These are phyloP conservation scores for Drosophila baimaii DNA, from an alignment of 1,140 invertebrate species.

Conservation along the genomic window DNA sequence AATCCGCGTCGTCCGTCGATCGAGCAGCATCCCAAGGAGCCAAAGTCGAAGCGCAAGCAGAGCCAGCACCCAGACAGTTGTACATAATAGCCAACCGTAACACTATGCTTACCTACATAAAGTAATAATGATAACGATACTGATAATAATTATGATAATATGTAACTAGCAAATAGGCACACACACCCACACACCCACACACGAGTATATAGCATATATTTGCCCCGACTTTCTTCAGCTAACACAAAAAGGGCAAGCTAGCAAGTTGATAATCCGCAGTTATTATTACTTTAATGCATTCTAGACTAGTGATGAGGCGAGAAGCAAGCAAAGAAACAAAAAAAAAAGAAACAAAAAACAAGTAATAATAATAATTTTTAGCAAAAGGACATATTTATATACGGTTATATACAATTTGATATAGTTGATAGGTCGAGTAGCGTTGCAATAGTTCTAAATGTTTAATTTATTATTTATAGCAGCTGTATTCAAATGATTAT, in stretches of 20 bases:
- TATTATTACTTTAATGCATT: slow-evolving; percentile 80
- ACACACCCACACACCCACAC: slow-evolving; percentile 1
- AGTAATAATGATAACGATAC: slow-evolving; percentile 59
- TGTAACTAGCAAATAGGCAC: slow-evolving; percentile 74
- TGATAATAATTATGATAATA: slow-evolving; percentile 71
- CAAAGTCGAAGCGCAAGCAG: slow-evolving; percentile 88
- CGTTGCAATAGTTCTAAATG: slow-evolving; percentile 80
- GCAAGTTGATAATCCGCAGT: slow-evolving; percentile 79
- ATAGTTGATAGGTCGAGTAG: slow-evolving; percentile 79
- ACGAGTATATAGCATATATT: slow-evolving; percentile 59
- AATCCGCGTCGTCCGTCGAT: slow-evolving; percentile 89
- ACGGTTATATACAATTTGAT: slow-evolving; percentile 73
- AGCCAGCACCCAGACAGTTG: slow-evolving; percentile 89
- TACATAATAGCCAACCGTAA: slow-evolving; percentile 78
- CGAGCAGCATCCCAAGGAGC: slow-evolving; percentile 88
- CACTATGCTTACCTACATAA: slow-evolving; percentile 46
- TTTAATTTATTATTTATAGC: slow-evolving; percentile 79
- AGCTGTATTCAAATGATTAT: slow-evolving; percentile 45
- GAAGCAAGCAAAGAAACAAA: slow-evolving; percentile 18
- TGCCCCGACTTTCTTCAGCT: slow-evolving; percentile 69
- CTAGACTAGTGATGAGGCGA: slow-evolving; percentile 65
- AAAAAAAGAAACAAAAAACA: slow-evolving; percentile 8
- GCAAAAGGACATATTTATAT: slow-evolving; percentile 81
- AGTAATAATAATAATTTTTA: slow-evolving; percentile 73
- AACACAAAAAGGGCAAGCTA: slow-evolving; percentile 49